Percentiles rank a stretch among this genome's conserved stretches.
Conservation (phyloP, 2,888 invertebrate genomes). For the Eupeodes latifasciatus region DNA sequence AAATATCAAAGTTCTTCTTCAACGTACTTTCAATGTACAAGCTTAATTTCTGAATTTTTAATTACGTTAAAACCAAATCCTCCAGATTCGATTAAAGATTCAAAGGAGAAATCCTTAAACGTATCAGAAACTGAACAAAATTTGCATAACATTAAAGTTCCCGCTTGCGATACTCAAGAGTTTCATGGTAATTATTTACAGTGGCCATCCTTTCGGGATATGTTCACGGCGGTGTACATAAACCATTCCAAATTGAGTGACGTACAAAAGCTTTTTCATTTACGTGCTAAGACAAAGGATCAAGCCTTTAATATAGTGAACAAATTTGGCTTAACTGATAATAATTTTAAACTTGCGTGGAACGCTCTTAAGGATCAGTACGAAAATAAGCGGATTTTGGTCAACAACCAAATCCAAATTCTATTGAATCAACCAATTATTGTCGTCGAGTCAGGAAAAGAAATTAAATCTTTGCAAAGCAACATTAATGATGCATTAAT, state of each 20-base stretch:
- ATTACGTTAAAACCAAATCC: background rate
- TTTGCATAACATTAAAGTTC: background rate
- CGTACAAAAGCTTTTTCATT: background rate
- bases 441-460: background rate
- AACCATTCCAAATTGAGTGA: background rate
- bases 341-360: background rate
- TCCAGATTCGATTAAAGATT: background rate
- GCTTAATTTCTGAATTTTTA: slow-evolving; percentile 12
- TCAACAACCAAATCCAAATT: slow-evolving; percentile 12
- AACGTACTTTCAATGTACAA: slow-evolving; percentile 15
- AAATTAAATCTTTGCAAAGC: background rate
- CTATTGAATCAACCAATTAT: background rate
- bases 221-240: background rate
- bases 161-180: background rate
- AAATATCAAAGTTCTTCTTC: background rate
- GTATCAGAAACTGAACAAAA: too few relatives aligned
- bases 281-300: background rate
- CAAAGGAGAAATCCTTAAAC: background rate
- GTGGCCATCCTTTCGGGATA: slow-evolving; percentile 12
- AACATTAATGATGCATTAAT: background rate
- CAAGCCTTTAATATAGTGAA: background rate
- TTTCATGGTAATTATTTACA: slow-evolving; percentile 14
- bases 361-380: background rate
- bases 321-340: background rate
- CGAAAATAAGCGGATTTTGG: slow-evolving; percentile 13